Percentiles rank a stretch among this genome's conserved stretches.
phyloP scores from a whole-genome alignment of 2,113 vertebrate species.

The Oncorhynchus clarkii region DNA sequence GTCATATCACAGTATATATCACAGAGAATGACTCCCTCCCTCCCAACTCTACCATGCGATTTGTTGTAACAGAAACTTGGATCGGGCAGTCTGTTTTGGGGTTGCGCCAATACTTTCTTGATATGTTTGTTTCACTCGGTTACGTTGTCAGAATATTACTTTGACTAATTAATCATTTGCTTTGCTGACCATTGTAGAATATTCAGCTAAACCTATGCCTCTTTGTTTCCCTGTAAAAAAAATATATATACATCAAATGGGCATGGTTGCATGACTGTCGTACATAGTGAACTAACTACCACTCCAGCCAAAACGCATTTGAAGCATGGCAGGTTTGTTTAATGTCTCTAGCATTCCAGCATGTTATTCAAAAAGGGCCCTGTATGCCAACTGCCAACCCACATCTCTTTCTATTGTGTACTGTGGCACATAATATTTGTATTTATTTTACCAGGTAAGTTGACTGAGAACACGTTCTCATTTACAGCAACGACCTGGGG shows the following conservation, averaged over 20 bases:
- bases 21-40: conserved; percentile 22
- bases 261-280: neutral
- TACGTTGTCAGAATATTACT: no score
- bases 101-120: neutral
- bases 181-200: neutral
- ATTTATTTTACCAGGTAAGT: no score
- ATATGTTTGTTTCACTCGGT: neutral
- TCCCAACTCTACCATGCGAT: conserved; percentile 48
- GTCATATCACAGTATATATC: conserved; percentile 14
- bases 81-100: neutral
- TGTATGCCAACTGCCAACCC: neutral
- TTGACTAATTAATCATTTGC: neutral
- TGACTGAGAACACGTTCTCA: no score
- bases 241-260: neutral
- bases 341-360: neutral
- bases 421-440: neutral
- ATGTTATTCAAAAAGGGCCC: neutral
- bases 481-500: no score
- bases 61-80: conserved; percentile 22
- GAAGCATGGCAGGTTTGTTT: neutral
- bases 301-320: no score
- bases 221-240: conserved; percentile 10
- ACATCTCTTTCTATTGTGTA: neutral
- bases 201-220: neutral
- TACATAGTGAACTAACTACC: no score